Base-by-base conservation (phyloP, 2,888 invertebrate species). In the Halictus ligatus region DNA sequence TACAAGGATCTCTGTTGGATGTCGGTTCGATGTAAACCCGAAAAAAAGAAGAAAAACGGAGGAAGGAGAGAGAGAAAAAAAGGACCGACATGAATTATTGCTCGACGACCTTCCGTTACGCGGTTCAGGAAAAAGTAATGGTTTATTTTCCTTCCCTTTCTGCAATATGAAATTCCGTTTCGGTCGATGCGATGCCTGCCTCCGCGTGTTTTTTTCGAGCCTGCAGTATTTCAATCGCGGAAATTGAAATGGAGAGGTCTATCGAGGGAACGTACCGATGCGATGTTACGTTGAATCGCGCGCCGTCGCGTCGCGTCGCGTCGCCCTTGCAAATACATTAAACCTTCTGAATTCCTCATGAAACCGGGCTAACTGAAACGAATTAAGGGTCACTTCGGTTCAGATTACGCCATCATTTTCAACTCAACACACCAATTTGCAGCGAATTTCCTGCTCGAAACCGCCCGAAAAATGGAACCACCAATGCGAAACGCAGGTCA, bases 131-230 rank as follows among this genome's bases (percentile, higher is more conserved):
- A 46, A 54, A 64, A 6, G 35, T 29, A 71, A 78, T 72, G 69
- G 60, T 50, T 85, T 80, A 80, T 86, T 84, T 80, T 78, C 18
- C 50, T 81, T 46, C 43, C 35, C n/a, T 40, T 60, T 76, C 58
- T 58, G 67, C 76, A 35, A 73, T 75, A 75, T 77, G 74, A 80
- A 84, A 84, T 80, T 64, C 50, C 58, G 73, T 13, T 73, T 67
- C 69, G 60, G 15, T 64, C 77, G 40, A 50, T 67, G 35, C 67
- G 67, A 29, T 35, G 67, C 67, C 1, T 10, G n/a, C 12, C 8
- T 7, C 15, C 10, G n/a, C n/a, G n/a, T 15, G 25, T 50, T 25
- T 15, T 15, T 6, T 46, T n/a, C 21, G 7, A 1, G 10, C 13
- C 15, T 40, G 69, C 25, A n/a, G 21, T 40, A 64, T 35, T 78